Base-by-base conservation (phyloP, 2,113 vertebrate genomes). In the Gallinago undulata region DNA sequence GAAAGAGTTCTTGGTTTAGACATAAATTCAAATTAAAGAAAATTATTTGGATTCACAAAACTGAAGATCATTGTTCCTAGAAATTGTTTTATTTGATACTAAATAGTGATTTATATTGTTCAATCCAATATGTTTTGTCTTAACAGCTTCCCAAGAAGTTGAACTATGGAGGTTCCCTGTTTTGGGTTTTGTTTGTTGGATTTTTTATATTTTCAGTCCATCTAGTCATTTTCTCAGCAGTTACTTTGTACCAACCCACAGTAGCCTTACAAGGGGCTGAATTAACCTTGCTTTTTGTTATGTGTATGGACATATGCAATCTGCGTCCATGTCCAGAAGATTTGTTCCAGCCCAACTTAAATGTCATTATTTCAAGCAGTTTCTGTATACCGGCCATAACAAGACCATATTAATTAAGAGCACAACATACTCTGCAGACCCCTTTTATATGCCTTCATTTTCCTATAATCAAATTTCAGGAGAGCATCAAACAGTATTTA, bases 121-220 rank as follows among this genome's bases (percentile, higher is more conserved):
- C 18, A 30, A 27, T 48, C 11, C 10, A 64, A 1, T 33, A 47
- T 15, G 9, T 47, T 90, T 68, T 68, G 1, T 69, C 39, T 60
- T 33, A 68, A 51, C 4, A 56, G 13, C 6, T 59, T 85, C 31
- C 48, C 21, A 68, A 74, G 24, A 57, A 73, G 25, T 56, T 56
- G 64, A 35, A 33, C 11, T 1, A 0, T 6, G 9, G 7, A 64
- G 1, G 3, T 60, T 83, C 15, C 19, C 2, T 60, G 3, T 30
- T 70, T 60, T 13, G 31, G 2, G 3, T 7, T 59, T 93, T 50
- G 2, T 51, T 63, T 70, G 9, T 25, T 31, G 9, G 0, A 0
- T 22, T 62, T 56, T n/a, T n/a, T 33, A 19, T 62, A 18, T 8
- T 43, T 85, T 67, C 23, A 57, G 16, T 63, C 17, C 25, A 21